A percentile compares a stretch with the other conserved stretches of the same genome.
These are phyloP conservation scores for Diplodus sargus DNA, from an alignment of 2,797 vertebrate genomes.

Conservation along the genomic window DNA sequence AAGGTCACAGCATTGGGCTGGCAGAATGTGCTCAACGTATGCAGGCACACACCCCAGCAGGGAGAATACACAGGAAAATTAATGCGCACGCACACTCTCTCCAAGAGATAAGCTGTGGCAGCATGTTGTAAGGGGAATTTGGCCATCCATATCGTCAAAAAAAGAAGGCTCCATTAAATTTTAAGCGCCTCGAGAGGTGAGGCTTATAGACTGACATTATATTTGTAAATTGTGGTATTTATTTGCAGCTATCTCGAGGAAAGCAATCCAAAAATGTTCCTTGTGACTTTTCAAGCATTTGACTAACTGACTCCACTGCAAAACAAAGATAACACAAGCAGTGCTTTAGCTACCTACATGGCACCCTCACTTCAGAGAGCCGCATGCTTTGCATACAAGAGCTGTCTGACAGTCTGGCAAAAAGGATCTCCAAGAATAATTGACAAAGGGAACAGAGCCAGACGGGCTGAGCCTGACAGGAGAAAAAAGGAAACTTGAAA, in stretches of 20 bases:
- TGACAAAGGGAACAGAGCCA: conserved; percentile 54
- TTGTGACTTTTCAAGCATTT: conserved; percentile 36
- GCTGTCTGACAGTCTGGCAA: conserved; percentile 47
- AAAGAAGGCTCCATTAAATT: conserved; percentile 68
- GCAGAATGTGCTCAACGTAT: conserved; percentile 83
- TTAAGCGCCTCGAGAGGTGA: conserved; percentile 61
- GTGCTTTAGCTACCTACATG: conserved; percentile 36
- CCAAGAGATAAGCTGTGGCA: conserved; percentile 75
- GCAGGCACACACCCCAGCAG: conserved; percentile 80
- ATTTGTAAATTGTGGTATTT: conserved; percentile 59
- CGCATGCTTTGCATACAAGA: conserved; percentile 46
- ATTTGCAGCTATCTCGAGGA: conserved; percentile 53
- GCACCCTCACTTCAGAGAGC: conserved; percentile 44
- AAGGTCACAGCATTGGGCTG: conserved; percentile 75
- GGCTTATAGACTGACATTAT: conserved; percentile 56
- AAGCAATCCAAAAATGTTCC: conserved; percentile 26
- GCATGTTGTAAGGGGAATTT: conserved; percentile 68
- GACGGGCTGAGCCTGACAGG: conserved; percentile 54
- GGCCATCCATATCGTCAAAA: conserved; percentile 67
- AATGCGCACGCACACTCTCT: conserved; percentile 79
- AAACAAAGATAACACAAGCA: conserved; percentile 53
- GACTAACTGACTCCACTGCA: conserved; percentile 28
- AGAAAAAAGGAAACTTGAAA: conserved; percentile 43
- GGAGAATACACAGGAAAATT: conserved; percentile 78
- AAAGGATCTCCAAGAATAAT: conserved; percentile 64